Conservation (phyloP, 2,113 vertebrate genomes). For the Ophiodon elongatus region DNA sequence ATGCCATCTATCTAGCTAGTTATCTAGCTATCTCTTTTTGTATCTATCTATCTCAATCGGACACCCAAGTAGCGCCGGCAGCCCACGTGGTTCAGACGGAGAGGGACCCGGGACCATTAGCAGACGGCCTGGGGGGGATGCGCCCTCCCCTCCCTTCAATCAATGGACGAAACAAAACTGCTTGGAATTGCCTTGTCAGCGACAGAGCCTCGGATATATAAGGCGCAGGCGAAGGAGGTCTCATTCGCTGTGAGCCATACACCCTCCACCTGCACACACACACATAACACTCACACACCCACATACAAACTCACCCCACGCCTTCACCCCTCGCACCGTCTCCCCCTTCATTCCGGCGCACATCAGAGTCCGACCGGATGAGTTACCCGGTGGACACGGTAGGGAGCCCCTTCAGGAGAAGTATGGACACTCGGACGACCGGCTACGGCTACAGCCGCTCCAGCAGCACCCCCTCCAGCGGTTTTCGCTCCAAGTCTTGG, state of each 20-base stretch:
- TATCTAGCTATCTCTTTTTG: neutral
- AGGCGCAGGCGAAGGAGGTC: slow-evolving; percentile 68
- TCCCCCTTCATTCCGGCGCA: slow-evolving; percentile 63
- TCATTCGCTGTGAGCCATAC: slow-evolving; percentile 83
- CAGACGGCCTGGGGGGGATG: slow-evolving; percentile 25
- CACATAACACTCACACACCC: slow-evolving; percentile 47
- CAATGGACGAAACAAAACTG: slow-evolving; percentile 69
- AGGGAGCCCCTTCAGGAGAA: slow-evolving; percentile 93
- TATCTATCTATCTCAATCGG: slow-evolving; percentile 3
- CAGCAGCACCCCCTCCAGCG: slow-evolving; percentile 90
- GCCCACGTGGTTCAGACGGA: slow-evolving; percentile 61
- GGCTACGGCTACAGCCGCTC: slow-evolving; percentile 92
- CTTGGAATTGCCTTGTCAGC: slow-evolving; percentile 67
- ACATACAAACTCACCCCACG: slow-evolving; percentile 39
- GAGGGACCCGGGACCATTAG: slow-evolving; percentile 57
- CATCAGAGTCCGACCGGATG: slow-evolving; percentile 85
- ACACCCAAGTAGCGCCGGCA: slow-evolving; percentile 31
- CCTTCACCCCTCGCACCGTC: slow-evolving; percentile 39
- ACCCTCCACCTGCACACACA: slow-evolving; percentile 65
- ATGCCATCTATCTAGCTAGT: neutral
- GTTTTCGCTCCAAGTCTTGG: slow-evolving; percentile 96
- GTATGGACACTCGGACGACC: slow-evolving; percentile 89
- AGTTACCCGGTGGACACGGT: slow-evolving; percentile 93
- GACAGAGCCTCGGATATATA: slow-evolving; percentile 84
- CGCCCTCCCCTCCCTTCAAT: slow-evolving; percentile 48